Evolutionary conservation across 1,140 invertebrate species (phyloP), one percentile per base, ranked within the genome.

Genomic region (Leptinotarsa lineolata): DNA sequence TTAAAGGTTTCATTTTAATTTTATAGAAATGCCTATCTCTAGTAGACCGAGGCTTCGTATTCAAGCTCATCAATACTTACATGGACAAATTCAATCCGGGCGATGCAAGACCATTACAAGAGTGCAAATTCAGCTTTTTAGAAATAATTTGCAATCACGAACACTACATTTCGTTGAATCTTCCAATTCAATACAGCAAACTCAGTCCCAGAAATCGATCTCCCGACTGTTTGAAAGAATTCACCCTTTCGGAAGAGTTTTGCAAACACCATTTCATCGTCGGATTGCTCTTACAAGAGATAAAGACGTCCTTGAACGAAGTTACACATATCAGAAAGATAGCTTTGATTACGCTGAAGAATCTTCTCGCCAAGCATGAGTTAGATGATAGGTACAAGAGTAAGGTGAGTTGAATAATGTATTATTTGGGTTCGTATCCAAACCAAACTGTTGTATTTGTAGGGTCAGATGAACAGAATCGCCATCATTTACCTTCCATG

Each of bases 121-220:
- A 95, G 74, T 92, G 93, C 80, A 95, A 95, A 85, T 94, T 97
- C 78, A 91, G 92, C 66, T 97, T 83, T 66, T 71, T 98, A 46
- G 93, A 96, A 82, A 94, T 96, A 48, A 90, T 99, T 60, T 97
- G 94, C 82, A 93, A 93, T 22, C 96, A 98, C 81, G 97, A 98
- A 83, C 97, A 96, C 86, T 98, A 92, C 85, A 90, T 95, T 72
- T 90, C 91, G 12, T 92, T 95, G 74, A 98, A 96, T 88, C 88
- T 95, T 77, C 97, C 94, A 4, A 88, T 94, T 72, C 89, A 91
- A 81, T 88, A 91, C 59, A 88, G 88, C 30, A 88, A 88, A 78
- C 75, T 89, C 73, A 86, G 85, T 75, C 84, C 85, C 1, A 86
- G 86, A 79, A 85, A 83, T 78, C 80, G 85, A 22, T 87, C 88